Conservation (phyloP, 1,140 invertebrate species). For the Pseudomyrmex cubaensis region DNA sequence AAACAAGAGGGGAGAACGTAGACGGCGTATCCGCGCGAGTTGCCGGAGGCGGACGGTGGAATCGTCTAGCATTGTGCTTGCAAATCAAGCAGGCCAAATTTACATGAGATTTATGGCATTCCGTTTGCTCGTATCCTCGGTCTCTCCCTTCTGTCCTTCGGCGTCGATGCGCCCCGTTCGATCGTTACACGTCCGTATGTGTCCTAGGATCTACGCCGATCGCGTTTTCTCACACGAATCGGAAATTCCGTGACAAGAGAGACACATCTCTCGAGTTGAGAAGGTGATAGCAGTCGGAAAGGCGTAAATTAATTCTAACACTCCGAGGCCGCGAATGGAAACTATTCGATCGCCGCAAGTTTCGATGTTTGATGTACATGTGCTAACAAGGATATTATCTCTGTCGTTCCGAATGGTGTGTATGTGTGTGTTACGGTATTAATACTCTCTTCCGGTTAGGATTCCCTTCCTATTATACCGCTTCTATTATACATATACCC, state of each 20-base stretch:
- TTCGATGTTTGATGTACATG: too few relatives aligned
- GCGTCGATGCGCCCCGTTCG: conserved; percentile 19
- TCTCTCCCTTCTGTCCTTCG: neutral
- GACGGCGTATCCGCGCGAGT: conserved; percentile 69
- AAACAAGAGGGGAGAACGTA: conserved; percentile 60
- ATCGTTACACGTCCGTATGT: conserved; percentile 38
- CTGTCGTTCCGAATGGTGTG: neutral
- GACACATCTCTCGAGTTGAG: neutral
- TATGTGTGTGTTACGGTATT: neutral
- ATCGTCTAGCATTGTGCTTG: conserved; percentile 84
- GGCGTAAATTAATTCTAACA: neutral
- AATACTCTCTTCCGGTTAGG: neutral
- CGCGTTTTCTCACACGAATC: conserved; percentile 7
- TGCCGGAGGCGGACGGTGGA: conserved; percentile 77
- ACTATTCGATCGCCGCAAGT: neutral
- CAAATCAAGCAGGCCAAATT: conserved; percentile 84
- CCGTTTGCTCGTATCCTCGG: conserved; percentile 76
- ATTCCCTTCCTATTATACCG: conserved; percentile 17
- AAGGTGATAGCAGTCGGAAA: neutral
- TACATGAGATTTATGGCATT: conserved; percentile 84
- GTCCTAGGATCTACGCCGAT: conserved; percentile 17
- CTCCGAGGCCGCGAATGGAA: too few relatives aligned
- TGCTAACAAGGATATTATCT: too few relatives aligned
- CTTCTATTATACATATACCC: neutral
- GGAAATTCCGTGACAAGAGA: conserved; percentile 3